Conservation (phyloP, 2,797 vertebrate genomes). For the Microchirus variegatus region DNA sequence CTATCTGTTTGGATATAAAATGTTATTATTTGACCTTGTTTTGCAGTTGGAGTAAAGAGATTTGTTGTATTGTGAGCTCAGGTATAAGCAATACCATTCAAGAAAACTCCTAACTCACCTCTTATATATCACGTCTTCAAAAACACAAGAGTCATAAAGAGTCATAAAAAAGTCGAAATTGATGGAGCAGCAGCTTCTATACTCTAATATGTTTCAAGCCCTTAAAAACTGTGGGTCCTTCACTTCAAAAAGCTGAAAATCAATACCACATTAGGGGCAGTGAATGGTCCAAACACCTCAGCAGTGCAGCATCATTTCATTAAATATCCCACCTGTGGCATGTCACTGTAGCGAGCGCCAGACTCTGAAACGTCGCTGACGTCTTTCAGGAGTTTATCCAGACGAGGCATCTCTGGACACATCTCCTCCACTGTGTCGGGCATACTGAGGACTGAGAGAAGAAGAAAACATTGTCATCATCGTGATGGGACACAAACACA, state of each 20-base stretch:
- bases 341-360: slow-evolving; percentile 95
- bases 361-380: slow-evolving; percentile 93
- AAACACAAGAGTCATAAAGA: too few species aligned
- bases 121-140: too few species aligned
- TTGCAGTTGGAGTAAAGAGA: too few species aligned
- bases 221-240: neutral
- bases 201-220: too few species aligned
- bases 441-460: slow-evolving; percentile 91
- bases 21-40: too few species aligned
- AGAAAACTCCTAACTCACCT: too few species aligned
- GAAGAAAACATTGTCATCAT: slow-evolving; percentile 1
- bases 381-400: slow-evolving; percentile 92
- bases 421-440: slow-evolving; percentile 96
- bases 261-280: neutral
- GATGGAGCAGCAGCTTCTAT: too few species aligned
- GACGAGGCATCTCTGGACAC: slow-evolving; percentile 91
- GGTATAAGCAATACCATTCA: too few species aligned
- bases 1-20: too few species aligned
- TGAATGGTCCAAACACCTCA: neutral
- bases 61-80: too few species aligned
- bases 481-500: neutral
- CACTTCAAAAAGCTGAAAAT: neutral
- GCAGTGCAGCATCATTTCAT: neutral
- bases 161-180: too few species aligned
- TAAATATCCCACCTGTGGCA: slow-evolving; percentile 85